phyloP scores from a whole-genome alignment of 2,113 vertebrate species.

The Anser cygnoides region DNA sequence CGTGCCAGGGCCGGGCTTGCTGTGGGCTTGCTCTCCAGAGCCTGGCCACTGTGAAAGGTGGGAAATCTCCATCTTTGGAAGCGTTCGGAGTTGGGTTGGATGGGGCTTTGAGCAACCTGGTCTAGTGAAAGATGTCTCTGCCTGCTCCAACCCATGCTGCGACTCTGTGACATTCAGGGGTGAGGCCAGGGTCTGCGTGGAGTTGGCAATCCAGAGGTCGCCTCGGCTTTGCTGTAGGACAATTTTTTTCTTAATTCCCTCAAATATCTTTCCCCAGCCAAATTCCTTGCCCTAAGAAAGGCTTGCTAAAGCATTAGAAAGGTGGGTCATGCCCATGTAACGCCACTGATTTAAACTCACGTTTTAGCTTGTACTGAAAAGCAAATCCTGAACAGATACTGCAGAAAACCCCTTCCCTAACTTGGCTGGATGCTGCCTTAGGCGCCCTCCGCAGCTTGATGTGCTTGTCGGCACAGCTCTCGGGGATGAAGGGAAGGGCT shows the following conservation, averaged over 20 bases:
- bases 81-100: neutral
- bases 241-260: neutral
- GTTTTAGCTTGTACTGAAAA: neutral
- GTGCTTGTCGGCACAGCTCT: neutral
- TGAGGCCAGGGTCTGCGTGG: neutral
- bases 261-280: neutral
- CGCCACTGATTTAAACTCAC: neutral
- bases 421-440: neutral
- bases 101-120: neutral
- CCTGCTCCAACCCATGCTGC: neutral
- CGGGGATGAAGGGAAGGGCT: fast-evolving
- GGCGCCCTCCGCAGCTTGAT: neutral
- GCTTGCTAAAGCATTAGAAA: neutral
- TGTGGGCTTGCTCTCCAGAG: neutral
- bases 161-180: neutral
- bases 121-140: neutral
- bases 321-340: neutral
- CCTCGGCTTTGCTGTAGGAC: neutral
- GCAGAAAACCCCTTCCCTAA: neutral
- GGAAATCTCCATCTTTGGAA: neutral
- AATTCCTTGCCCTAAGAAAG: neutral
- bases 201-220: neutral
- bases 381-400: neutral
- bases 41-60: neutral
- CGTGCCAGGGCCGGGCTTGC: neutral